Base-by-base conservation (phyloP, 2,797 vertebrate genomes). In the Nyctibius grandis region DNA sequence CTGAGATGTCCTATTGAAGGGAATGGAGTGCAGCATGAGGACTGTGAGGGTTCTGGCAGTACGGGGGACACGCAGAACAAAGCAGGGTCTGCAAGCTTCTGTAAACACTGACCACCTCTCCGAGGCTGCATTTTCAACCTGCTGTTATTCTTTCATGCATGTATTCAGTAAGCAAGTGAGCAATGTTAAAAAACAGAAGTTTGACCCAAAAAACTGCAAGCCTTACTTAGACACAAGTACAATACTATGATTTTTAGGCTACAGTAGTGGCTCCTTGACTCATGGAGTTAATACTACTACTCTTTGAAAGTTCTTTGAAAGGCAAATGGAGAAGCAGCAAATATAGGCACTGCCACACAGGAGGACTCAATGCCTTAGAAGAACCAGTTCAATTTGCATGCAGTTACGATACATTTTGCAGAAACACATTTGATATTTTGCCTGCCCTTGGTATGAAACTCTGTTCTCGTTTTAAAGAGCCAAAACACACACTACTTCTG, bases 401-500 rank as follows among this genome's bases (percentile, higher is more conserved):
- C 12, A 90, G 56, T 61, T 85, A 56, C 79, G 64, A 96, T 87
- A 76, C 2, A 7, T 87, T 95, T 94, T 79, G 82, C 94, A 96
- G 94, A 92, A 94, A 73, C 13, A 61, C 45, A 94, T 77, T 74
- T 72, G 63, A 79, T 95, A 94, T 89, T 92, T 95, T 92, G 63
- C 34, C 72, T 91, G 48, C 40, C 53, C 63, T 83, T 85, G 64
- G 78, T 85, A 85, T 78, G 78, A 87, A 91, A 89, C 16, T 36
- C 65, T 31, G 11, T 31, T 91, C 84, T 70, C 40, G 72, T 91
- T 89, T 91, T 77, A 50, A 94, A 91, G 78, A 88, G 94, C 91
- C 94, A 96, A 96, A 94, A 85, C 53, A 95, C 67, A 96, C 76
- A 91, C 50, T 64, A 13, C 42, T 85, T 63, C 79, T 77, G n/a